Percentiles rank a stretch among this genome's conserved stretches.
phyloP scores from a whole-genome alignment of 2,797 vertebrate genomes.

The Enteromius radiatus region DNA sequence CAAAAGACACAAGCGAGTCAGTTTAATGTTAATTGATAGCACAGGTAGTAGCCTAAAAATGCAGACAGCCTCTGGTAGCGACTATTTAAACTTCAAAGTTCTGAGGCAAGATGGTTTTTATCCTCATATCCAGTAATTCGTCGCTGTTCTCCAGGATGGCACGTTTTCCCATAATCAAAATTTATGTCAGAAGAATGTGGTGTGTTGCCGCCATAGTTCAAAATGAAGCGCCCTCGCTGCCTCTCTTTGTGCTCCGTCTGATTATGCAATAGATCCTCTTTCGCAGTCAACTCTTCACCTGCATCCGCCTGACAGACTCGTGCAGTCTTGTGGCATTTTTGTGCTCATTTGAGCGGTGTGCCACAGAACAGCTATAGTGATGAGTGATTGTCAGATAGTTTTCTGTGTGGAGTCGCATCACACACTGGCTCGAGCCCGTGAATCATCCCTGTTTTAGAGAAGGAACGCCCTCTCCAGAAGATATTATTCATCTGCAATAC shows the following conservation, averaged over 20 bases:
- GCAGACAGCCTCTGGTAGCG: not conserved
- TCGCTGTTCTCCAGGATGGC: not conserved
- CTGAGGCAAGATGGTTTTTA: conserved; percentile 9
- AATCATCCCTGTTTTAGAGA: conserved; percentile 40
- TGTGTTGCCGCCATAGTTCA: conserved; percentile 57
- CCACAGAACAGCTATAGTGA: not conserved
- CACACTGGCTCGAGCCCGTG: conserved; percentile 14
- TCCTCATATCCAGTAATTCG: not conserved
- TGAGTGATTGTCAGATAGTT: conserved; percentile 26
- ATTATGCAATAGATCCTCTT: conserved; percentile 54
- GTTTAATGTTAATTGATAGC: not conserved
- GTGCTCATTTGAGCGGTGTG: conserved; percentile 4
- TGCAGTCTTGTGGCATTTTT: conserved; percentile 19
- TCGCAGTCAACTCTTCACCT: conserved; percentile 55
- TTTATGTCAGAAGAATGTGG: conserved; percentile 13
- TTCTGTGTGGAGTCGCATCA: conserved; percentile 26
- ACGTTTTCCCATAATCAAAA: conserved; percentile 16
- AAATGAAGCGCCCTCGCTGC: conserved; percentile 52
- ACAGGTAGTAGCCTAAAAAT: not conserved
- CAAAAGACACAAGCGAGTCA: not conserved
- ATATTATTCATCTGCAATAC: conserved; percentile 37
- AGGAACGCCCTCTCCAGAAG: conserved; percentile 43
- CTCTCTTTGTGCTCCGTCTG: conserved; percentile 24
- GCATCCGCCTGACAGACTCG: conserved; percentile 33
- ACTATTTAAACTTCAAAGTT: conserved; percentile 49